Base-by-base conservation (phyloP, 2,797 vertebrate genomes). In the Squalus acanthias region DNA sequence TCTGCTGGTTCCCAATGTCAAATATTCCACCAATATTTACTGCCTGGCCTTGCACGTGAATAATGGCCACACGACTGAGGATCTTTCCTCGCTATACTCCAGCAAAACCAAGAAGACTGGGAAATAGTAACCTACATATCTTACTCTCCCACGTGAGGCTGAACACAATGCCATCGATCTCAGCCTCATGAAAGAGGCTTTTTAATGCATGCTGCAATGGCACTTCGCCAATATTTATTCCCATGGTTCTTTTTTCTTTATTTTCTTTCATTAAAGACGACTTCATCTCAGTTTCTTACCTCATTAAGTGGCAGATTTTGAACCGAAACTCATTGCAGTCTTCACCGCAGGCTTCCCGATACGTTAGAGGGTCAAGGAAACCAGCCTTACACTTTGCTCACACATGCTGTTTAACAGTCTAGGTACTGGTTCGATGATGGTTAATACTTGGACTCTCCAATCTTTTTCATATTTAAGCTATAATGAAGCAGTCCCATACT, bases 261-360 rank as follows among this genome's bases (percentile, higher is more conserved):
- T 65, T 92, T 92, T 6, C 15, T 33, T 65, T 63, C 60, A 65
- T 39, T 67, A 33, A 91, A 17, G 29, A n/a, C 3, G 29, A 39
- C 0, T 15, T 53, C 22, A 79, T 9, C 8, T 39, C 33, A 96
- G 70, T 24, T 24, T 96, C 96, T 98, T 98, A 99, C 99, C 99
- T 99, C 98, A 99, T 99, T 97, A 99, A 98, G 97, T 98, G 99
- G 97, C 99, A 99, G 97, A 99, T 99, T 98, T 99, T 99, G 96
- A 99, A 97, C 96, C 99, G 98, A 96, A 98, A 99, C 96, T 97
- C 98, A 96, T 98, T 97, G 96, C 98, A 98, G 97, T 97, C 97
- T 67, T 98, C 98, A 85, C 97, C 98, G 33, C 96, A 97, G 96
- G 98, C 98, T 97, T 98, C 98, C 96, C 98, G 98, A 79, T 99